Evolutionary conservation across 2,113 vertebrate species (phyloP).

Genomic region (Onychostoma macrolepis): DNA sequence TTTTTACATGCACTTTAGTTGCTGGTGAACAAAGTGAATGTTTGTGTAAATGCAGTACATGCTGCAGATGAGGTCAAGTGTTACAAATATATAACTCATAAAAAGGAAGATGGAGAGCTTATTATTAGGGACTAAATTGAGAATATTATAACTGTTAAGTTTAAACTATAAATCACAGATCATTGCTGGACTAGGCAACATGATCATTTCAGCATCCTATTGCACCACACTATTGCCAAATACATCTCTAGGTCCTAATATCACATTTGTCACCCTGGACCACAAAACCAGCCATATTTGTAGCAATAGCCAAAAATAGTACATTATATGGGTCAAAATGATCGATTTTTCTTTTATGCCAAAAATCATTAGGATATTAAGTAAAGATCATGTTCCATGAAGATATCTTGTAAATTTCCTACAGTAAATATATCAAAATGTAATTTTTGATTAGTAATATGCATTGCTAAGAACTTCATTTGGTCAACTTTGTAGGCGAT

Average conservation of each 20-base stretch:
- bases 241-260: conserved; percentile 23
- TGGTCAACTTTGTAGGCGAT: no score
- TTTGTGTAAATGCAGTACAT: not conserved
- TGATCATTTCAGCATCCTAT: conserved; percentile 37
- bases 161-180: conserved; percentile 44
- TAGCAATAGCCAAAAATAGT: no score
- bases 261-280: not conserved
- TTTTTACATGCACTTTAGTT: not conserved
- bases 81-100: conserved; percentile 27
- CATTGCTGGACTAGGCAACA: conserved; percentile 46
- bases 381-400: no score
- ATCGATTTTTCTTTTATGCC: no score
- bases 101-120: conserved; percentile 35
- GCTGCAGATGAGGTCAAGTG: not conserved
- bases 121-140: conserved; percentile 15
- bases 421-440: no score
- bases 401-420: no score
- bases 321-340: no score
- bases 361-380: no score
- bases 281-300: no score
- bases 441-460: no score
- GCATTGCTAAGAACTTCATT: no score
- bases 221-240: not conserved
- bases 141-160: not conserved
- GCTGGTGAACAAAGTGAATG: not conserved